Conservation (phyloP, 2,888 invertebrate species). For the Apantesis nais region DNA sequence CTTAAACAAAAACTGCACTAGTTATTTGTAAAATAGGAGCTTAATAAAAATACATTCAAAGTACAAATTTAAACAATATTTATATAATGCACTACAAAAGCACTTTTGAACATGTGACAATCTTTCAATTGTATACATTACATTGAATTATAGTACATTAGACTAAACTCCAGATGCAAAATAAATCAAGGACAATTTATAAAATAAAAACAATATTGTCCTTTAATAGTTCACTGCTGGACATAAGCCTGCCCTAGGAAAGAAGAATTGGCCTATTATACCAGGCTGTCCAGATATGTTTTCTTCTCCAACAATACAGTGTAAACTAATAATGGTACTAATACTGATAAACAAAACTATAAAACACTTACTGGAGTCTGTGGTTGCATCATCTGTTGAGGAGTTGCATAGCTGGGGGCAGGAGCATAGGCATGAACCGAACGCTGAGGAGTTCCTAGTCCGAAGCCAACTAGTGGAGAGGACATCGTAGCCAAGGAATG, state of each 20-base stretch:
- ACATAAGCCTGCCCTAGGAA: no score
- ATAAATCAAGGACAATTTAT: background rate
- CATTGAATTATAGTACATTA: background rate
- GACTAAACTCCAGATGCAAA: background rate
- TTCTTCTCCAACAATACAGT: no score
- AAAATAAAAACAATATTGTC: no score
- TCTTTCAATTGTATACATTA: background rate
- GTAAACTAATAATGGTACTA: no score
- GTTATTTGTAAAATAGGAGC: no score
- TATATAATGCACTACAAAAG: background rate
- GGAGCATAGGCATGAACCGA: slow-evolving; percentile 92
- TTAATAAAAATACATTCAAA: no score
- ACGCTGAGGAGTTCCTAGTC: slow-evolving; percentile 89
- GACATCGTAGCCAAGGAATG: slow-evolving; percentile 86
- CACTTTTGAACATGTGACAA: background rate
- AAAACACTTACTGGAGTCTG: slow-evolving; percentile 90
- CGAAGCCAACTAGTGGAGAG: slow-evolving; percentile 87
- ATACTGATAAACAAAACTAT: no score
- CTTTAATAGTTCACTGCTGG: no score
- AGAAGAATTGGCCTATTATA: no score
- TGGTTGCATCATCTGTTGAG: slow-evolving; percentile 95
- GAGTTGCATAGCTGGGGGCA: slow-evolving; percentile 90
- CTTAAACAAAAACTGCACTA: background rate
- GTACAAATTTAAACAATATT: no score
- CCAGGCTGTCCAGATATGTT: no score